Conservation (phyloP, 2,797 vertebrate species). For the Smutsia temminckii region DNA sequence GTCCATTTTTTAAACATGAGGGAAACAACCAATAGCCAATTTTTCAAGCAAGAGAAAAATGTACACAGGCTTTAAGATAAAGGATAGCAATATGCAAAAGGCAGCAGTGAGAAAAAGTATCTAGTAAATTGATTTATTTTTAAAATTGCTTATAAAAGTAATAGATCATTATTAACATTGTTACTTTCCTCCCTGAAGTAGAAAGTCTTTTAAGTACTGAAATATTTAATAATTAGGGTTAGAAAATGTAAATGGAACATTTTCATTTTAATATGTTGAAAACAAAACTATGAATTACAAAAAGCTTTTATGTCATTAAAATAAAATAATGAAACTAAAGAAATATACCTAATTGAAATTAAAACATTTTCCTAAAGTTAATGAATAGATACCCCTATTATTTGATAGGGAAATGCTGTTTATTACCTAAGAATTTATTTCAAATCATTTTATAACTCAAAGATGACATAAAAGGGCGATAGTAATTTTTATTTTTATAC, state of each 20-base stretch:
- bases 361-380: not conserved
- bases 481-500: not conserved
- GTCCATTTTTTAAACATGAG: not conserved
- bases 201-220: not conserved
- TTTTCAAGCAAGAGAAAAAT: conserved; percentile 19
- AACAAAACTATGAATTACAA: not conserved
- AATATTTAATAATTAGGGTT: conserved; percentile 1
- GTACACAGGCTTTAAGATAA: not conserved
- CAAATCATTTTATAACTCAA: not conserved
- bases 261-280: not conserved
- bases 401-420: not conserved
- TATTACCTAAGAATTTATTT: not conserved
- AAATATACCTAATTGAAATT: not conserved
- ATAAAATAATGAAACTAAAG: not conserved
- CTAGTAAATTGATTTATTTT: not conserved
- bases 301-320: not conserved
- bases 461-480: not conserved
- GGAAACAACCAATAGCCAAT: not conserved
- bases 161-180: not conserved
- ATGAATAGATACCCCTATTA: not conserved
- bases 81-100: not conserved
- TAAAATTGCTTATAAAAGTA: conserved; percentile 12
- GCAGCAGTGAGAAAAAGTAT: conserved; percentile 13
- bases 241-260: not conserved
- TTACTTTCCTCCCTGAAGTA: not conserved